Conservation (phyloP, 2,888 invertebrate genomes). For the Parascotia fuliginaria region DNA sequence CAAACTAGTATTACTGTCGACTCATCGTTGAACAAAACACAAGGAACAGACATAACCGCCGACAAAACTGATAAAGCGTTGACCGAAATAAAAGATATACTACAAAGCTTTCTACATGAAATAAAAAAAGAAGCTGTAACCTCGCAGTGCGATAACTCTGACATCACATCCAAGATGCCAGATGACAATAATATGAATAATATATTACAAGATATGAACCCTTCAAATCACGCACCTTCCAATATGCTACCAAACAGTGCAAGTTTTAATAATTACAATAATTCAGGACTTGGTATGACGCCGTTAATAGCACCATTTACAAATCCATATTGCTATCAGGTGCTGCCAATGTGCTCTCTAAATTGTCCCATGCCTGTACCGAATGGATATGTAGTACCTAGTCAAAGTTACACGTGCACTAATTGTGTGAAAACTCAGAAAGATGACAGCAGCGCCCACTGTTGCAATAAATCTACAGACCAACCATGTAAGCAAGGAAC, state of each 20-base stretch:
- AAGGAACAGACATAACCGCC: slow-evolving; percentile 50
- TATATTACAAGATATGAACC: slow-evolving; percentile 31
- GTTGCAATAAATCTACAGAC: slow-evolving; percentile 41
- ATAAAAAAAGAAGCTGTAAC: slow-evolving; percentile 68
- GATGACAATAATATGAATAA: slow-evolving; percentile 34
- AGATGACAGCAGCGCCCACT: slow-evolving; percentile 46
- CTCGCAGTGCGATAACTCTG: slow-evolving; percentile 56
- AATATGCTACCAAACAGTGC: slow-evolving; percentile 46
- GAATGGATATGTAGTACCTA: slow-evolving; percentile 62
- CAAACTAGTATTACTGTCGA: slow-evolving; percentile 47
- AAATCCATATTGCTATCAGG: slow-evolving; percentile 71
- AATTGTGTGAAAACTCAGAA: slow-evolving; percentile 54
- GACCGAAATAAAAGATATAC: slow-evolving; percentile 76
- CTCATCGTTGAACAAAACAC: slow-evolving; percentile 57
- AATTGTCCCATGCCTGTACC: slow-evolving; percentile 58
- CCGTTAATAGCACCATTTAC: slow-evolving; percentile 54
- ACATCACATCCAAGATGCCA: slow-evolving; percentile 41
- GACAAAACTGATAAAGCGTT: slow-evolving; percentile 74
- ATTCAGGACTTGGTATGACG: slow-evolving; percentile 13
- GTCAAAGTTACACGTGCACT: slow-evolving; percentile 62
- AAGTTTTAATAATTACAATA: slow-evolving; percentile 49
- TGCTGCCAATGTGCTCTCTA: slow-evolving; percentile 70
- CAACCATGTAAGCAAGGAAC: slow-evolving; percentile 54
- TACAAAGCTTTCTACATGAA: slow-evolving; percentile 73
- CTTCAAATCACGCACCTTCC: slow-evolving; percentile 37